Conservation (phyloP, 1,140 invertebrate species). For the Hetaerina americana region DNA sequence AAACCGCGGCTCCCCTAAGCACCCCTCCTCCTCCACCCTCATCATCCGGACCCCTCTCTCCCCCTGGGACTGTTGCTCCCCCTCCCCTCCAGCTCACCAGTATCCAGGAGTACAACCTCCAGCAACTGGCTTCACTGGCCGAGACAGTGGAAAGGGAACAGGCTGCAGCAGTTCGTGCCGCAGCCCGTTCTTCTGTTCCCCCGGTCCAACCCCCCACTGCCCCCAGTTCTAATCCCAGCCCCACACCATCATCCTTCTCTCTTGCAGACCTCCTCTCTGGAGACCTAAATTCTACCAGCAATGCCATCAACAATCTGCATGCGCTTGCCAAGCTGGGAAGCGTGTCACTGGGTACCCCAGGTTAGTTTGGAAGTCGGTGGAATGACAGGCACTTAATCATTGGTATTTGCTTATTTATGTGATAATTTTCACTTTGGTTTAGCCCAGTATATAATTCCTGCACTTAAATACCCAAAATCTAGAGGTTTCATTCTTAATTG, state of each 20-base stretch:
- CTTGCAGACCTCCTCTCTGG: constrained; percentile 59
- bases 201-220: constrained; percentile 14
- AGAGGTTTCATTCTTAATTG: too few species aligned
- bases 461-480: too few species aligned
- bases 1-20: neutral
- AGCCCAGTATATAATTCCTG: too few species aligned
- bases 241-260: constrained; percentile 45
- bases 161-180: constrained; percentile 25
- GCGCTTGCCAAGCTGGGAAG: constrained; percentile 72
- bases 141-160: constrained; percentile 40
- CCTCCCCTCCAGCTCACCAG: constrained; percentile 41
- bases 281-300: constrained; percentile 47
- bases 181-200: constrained; percentile 8
- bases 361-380: constrained; percentile 33
- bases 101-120: constrained; percentile 71
- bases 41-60: neutral
- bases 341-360: constrained; percentile 43
- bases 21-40: neutral
- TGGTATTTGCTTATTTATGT: too few species aligned
- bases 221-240: constrained; percentile 46
- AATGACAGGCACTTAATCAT: too few species aligned
- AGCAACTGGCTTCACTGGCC: constrained; percentile 62
- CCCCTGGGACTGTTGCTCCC: constrained; percentile 10
- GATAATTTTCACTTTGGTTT: too few species aligned
- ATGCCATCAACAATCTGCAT: constrained; percentile 74